Conservation (phyloP, 1,140 invertebrate species). For the Calliopsis andreniformis region DNA sequence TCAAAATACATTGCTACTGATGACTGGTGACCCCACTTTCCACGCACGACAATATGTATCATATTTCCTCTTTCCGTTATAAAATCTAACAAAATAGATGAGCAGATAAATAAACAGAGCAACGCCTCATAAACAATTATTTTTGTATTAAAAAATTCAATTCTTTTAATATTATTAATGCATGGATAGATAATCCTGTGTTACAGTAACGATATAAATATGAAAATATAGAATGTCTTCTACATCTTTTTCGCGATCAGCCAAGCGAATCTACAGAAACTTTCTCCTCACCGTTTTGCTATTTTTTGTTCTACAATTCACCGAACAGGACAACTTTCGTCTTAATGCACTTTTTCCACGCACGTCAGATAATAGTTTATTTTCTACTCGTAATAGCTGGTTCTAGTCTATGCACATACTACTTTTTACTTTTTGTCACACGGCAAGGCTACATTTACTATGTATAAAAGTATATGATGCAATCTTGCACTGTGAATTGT, state of each 20-base stretch:
- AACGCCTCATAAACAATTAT: no score
- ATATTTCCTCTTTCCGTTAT: no score
- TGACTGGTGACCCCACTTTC: no score
- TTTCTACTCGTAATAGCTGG: neutral
- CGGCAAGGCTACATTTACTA: neutral
- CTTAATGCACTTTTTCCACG: slow-evolving; percentile 16
- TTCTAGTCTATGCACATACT: neutral
- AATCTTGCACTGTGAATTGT: no score
- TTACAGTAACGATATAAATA: no score
- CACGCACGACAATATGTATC: no score
- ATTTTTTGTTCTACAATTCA: slow-evolving; percentile 26
- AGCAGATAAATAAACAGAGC: no score
- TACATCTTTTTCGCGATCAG: slow-evolving; percentile 6
- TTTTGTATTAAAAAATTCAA: no score
- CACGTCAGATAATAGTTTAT: neutral
- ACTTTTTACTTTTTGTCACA: neutral
- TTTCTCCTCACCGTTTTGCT: slow-evolving; percentile 18
- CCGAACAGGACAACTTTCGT: slow-evolving; percentile 22
- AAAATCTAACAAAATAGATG: no score
- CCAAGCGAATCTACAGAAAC: slow-evolving; percentile 22
- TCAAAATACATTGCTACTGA: no score
- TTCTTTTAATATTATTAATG: no score
- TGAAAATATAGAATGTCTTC: neutral
- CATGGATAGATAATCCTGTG: no score
- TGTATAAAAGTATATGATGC: neutral